Evolutionary conservation across 2,888 invertebrate species (phyloP), one percentile per base, ranked within the genome.

Genomic region (Galerucella calmariensis): DNA sequence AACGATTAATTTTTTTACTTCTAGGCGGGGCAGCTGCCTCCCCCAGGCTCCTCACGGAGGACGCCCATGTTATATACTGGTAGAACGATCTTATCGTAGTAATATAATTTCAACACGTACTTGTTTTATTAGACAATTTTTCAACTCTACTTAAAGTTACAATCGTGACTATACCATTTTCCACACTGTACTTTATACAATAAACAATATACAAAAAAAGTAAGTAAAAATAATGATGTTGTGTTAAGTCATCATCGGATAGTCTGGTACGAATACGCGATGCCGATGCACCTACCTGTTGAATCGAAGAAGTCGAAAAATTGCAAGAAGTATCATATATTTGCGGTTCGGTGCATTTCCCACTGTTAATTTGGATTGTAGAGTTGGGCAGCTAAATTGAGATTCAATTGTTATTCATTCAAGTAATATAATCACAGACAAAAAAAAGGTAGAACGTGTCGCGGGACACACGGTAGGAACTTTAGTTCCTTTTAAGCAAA

Each of bases 251-350:
- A 56, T 20, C 56, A 20, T 16, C 56, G 56, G 56, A 56, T 56
- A 56, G 56, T 56, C 56, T 56, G 20, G 20, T 20, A 56, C 56
- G 56, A 56, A 20, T 20, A 56, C 27, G n/a, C 35, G 35, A 61
- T 61, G 61, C 35, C 61, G 14, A 61, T 61, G 61, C 61, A 27
- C 35, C 61, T 35, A 61, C 61, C 61, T 61, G 61, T 61, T 35
- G 58, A 56, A 67, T 56, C 10, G 58, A 11, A 58, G 58, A 10
- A 58, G 58, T 44, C 20, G 35, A 35, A 67, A 53, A 67, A 67
- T 46, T 61, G 61, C 61, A 35, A 61, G 35, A 61, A 61, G 61
- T 61, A 27, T 56, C 2, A 56, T 35, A 0, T 35, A 61, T 35
- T 35, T 35, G 35, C 14, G 35, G 61, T 61, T 61, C 61, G 61